Conservation (phyloP, 2,797 vertebrate species). For the Melanotaenia boesemani region DNA sequence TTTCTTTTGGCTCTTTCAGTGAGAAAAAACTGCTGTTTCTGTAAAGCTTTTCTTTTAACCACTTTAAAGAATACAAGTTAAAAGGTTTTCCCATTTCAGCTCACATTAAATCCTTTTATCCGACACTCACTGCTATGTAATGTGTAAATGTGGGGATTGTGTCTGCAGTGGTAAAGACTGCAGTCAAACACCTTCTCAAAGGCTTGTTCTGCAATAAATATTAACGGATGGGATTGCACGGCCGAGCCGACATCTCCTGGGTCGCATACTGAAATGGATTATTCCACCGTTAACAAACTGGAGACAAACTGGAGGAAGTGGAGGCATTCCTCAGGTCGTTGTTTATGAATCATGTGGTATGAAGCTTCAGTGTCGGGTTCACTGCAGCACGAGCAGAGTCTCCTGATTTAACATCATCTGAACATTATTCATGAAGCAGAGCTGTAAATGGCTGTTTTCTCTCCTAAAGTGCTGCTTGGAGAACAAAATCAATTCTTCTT, state of each 20-base stretch:
- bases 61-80: neutral
- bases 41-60: neutral
- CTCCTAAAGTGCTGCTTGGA: neutral
- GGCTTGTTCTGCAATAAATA: neutral
- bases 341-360: neutral
- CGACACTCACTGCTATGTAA: neutral
- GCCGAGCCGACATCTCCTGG: neutral
- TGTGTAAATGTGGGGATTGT: neutral
- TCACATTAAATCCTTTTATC: neutral
- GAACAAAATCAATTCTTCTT: slow-evolving; percentile 22
- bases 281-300: neutral
- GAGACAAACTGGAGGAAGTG: no score
- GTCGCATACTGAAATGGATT: neutral
- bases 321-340: neutral
- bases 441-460: slow-evolving; percentile 10
- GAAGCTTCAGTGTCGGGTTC: slow-evolving; percentile 16
- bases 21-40: no score
- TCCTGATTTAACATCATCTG: slow-evolving; percentile 16
- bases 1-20: no score
- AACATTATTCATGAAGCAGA: slow-evolving; percentile 34
- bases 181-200: neutral
- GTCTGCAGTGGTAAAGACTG: neutral
- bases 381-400: neutral
- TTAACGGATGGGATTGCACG: neutral
- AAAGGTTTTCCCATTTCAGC: neutral